phyloP scores from a whole-genome alignment of 2,797 vertebrate genomes.

The Microctenopoma lineatum region DNA sequence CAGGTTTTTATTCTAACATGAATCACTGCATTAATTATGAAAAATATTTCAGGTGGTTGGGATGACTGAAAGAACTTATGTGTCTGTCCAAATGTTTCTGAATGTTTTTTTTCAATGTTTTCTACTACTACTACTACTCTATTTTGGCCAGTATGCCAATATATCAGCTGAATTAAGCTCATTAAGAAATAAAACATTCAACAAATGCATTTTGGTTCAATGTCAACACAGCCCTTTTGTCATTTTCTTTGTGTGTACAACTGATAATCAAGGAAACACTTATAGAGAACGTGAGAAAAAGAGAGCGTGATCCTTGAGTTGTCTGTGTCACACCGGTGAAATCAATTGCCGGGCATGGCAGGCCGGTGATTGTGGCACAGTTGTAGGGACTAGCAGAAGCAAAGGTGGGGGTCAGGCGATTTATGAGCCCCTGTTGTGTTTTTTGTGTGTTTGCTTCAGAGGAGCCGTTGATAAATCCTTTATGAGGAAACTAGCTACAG shows the following conservation, averaged over 20 bases:
- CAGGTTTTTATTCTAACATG: too few species aligned
- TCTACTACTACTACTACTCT: too few species aligned
- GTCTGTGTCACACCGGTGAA: constrained; percentile 36
- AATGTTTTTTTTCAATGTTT: too few species aligned
- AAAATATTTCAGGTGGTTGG: too few species aligned
- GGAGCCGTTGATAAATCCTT: constrained; percentile 14
- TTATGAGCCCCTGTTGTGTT: constrained; percentile 37
- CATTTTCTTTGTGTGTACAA: background rate
- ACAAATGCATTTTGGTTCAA: background rate
- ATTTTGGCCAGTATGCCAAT: too few species aligned
- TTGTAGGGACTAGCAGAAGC: constrained; percentile 16
- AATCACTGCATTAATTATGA: too few species aligned
- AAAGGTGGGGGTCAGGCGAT: constrained; percentile 52
- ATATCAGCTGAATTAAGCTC: too few species aligned
- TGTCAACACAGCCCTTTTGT: background rate
- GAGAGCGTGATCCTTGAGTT: constrained; percentile 2
- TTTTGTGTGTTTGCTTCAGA: constrained; percentile 29
- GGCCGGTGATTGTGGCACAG: constrained; percentile 25
- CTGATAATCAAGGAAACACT: constrained; percentile 3
- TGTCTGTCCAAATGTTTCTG: too few species aligned
- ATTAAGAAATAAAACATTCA: too few species aligned
- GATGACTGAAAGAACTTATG: too few species aligned
- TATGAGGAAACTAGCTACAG: background rate
- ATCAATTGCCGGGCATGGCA: constrained; percentile 51
- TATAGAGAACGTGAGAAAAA: background rate